Conservation (phyloP, 2,797 vertebrate genomes). For the Gallinago nigripennis region DNA sequence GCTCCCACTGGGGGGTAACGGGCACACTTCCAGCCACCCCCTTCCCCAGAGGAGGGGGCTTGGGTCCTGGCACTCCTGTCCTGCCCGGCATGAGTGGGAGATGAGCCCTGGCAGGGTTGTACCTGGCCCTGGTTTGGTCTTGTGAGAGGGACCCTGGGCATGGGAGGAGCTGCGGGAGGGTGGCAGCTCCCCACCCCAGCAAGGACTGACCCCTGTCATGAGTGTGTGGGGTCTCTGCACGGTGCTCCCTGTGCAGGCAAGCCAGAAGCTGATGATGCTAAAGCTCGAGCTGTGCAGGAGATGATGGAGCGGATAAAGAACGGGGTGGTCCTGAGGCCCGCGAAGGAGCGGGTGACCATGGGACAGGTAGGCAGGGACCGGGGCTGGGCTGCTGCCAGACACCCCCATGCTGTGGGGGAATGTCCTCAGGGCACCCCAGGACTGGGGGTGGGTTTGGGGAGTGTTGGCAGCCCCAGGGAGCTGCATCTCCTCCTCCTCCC, state of each 20-base stretch:
- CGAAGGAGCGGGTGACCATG: neutral
- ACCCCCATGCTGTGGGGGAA: accelerated
- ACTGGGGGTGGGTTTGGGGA: neutral
- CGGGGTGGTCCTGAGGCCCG: slow-evolving; percentile 79
- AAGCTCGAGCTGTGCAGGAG: slow-evolving; percentile 81
- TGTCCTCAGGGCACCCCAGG: accelerated
- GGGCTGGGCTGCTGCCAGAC: neutral
- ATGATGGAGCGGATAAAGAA: slow-evolving; percentile 87
- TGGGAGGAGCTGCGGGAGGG: neutral
- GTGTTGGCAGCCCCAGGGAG: accelerated
- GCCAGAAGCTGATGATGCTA: neutral
- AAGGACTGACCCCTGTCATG: accelerated
- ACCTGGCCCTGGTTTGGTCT: neutral
- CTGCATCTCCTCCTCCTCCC: neutral
- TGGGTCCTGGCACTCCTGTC: neutral
- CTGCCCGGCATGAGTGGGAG: neutral
- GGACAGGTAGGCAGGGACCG: neutral
- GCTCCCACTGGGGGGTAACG: accelerated
- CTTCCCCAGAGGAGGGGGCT: neutral
- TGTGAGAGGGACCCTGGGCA: neutral
- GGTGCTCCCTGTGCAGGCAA: neutral
- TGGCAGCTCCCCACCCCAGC: neutral
- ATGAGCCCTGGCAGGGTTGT: neutral
- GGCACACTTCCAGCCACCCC: neutral
- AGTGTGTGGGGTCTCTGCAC: accelerated